phyloP scores from a whole-genome alignment of 2,797 vertebrate genomes.

The Premnoplex brunnescens region DNA sequence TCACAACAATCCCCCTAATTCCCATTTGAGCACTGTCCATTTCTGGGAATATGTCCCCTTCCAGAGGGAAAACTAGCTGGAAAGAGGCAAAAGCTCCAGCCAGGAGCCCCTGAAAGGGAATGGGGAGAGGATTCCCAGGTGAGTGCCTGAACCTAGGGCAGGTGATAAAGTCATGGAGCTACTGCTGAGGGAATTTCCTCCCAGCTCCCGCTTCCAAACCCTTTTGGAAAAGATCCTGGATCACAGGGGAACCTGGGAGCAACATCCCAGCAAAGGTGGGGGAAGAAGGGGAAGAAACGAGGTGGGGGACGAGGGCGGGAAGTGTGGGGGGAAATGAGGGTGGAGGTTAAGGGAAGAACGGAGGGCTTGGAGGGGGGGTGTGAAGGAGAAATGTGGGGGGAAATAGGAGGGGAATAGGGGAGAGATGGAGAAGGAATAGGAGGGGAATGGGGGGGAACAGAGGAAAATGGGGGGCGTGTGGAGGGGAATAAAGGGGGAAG shows the following conservation, averaged over 20 bases:
- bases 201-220: background rate
- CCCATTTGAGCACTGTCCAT: background rate
- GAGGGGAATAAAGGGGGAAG: background rate
- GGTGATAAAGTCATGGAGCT: background rate
- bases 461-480: background rate
- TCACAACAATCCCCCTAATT: background rate
- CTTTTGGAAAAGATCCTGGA: background rate
- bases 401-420: too few relatives aligned
- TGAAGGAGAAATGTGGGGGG: too few relatives aligned
- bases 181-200: background rate
- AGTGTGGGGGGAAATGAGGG: fast-evolving
- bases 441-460: background rate
- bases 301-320: too few relatives aligned
- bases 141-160: background rate
- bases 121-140: background rate
- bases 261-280: fast-evolving
- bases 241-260: background rate
- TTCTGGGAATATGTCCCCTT: fast-evolving
- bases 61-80: background rate
- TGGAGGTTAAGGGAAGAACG: fast-evolving
- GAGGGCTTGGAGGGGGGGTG: background rate
- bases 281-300: background rate
- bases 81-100: background rate
- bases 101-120: background rate
- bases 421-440: too few relatives aligned